A percentile compares a stretch with the other conserved stretches of the same genome.
Conservation (phyloP, 1,140 invertebrate genomes). For the Olivierus martensii region DNA sequence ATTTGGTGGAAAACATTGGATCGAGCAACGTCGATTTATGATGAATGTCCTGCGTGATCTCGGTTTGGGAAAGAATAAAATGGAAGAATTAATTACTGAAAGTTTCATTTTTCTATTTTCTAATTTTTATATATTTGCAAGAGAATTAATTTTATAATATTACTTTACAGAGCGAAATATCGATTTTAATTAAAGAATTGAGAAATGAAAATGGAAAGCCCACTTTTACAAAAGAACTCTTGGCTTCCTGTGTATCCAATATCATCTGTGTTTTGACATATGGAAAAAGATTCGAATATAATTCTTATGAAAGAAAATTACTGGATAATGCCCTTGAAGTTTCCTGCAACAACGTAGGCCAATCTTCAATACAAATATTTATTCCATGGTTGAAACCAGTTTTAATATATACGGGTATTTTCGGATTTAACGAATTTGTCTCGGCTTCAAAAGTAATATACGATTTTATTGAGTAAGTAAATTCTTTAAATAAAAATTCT, state of each 20-base stretch:
- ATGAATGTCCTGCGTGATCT: constrained; percentile 50
- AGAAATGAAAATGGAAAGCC: constrained; percentile 3
- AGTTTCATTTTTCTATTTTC: background rate
- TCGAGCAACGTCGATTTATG: constrained; percentile 54
- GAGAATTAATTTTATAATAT: no score
- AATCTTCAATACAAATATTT: no score
- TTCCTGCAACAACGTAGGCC: no score
- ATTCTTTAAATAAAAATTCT: no score
- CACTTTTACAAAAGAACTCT: background rate
- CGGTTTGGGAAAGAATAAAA: constrained; percentile 56
- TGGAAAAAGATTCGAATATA: constrained; percentile 43
- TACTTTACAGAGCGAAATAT: constrained; percentile 8
- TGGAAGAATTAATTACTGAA: constrained; percentile 51
- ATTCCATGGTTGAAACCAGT: constrained; percentile 1
- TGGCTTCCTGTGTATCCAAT: constrained; percentile 36
- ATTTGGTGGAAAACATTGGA: constrained; percentile 47
- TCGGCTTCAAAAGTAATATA: no score
- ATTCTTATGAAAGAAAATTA: constrained; percentile 44
- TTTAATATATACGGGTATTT: no score
- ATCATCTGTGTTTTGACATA: constrained; percentile 77
- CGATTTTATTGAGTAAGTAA: no score
- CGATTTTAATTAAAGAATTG: background rate
- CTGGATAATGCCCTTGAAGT: constrained; percentile 34
- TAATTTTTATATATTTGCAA: no score
- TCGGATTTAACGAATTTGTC: no score